Conservation (phyloP, 1,140 invertebrate species). For the Rhopalosiphum maidis region DNA sequence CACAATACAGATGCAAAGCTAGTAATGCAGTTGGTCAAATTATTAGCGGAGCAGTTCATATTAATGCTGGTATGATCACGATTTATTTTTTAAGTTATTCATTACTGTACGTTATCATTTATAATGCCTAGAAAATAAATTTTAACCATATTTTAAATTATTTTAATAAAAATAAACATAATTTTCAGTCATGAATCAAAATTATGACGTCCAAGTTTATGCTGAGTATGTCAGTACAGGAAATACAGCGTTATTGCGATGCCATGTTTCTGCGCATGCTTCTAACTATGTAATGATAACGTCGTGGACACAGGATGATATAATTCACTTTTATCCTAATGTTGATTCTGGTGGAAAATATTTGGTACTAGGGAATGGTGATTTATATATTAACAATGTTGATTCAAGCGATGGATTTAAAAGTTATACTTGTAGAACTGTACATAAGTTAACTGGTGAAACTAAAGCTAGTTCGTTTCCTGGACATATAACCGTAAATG, state of each 20-base stretch:
- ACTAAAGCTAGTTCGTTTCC: conserved; percentile 71
- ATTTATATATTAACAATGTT: conserved; percentile 80
- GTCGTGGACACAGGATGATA: conserved; percentile 85
- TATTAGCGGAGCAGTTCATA: conserved; percentile 65
- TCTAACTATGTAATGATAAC: conserved; percentile 86
- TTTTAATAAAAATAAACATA: conserved; percentile 22
- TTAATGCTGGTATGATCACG: conserved; percentile 67
- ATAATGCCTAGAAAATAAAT: neutral
- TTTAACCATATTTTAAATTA: neutral
- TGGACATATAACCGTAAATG: conserved; percentile 70
- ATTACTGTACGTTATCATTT: neutral
- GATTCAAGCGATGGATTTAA: conserved; percentile 75
- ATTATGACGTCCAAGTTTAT: conserved; percentile 85
- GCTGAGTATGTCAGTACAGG: conserved; percentile 88
- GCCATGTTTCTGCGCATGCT: conserved; percentile 86
- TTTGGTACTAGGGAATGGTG: conserved; percentile 82
- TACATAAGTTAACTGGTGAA: conserved; percentile 80
- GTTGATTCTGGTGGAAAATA: conserved; percentile 71
- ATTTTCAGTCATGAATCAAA: conserved; percentile 80
- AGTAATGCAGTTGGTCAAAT: conserved; percentile 65
- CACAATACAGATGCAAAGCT: conserved; percentile 65
- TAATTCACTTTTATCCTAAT: conserved; percentile 75
- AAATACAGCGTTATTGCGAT: conserved; percentile 84
- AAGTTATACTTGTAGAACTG: conserved; percentile 82
- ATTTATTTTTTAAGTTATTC: neutral